phyloP scores from a whole-genome alignment of 2,797 vertebrate species.

The Lepidocolaptes lacrymiger region DNA sequence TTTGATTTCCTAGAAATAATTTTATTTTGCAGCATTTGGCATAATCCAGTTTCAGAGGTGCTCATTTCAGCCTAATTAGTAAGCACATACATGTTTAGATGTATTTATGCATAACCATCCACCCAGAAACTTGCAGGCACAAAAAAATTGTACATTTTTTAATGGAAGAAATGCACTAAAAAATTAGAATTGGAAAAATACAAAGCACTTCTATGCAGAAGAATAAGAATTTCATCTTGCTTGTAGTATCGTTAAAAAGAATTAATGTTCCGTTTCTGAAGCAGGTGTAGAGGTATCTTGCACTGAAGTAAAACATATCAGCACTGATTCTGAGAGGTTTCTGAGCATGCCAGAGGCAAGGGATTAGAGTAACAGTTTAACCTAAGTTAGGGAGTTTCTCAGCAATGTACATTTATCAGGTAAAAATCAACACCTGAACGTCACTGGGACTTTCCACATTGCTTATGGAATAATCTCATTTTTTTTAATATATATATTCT shows the following conservation, averaged over 20 bases:
- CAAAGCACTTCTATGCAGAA: not conserved
- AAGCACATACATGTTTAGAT: not conserved
- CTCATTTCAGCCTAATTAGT: not conserved
- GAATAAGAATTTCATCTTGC: not conserved
- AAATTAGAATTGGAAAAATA: not conserved
- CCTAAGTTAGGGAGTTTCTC: not conserved
- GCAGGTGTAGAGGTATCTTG: not conserved
- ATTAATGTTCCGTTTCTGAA: not conserved
- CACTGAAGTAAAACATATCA: not conserved
- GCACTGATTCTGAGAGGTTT: not conserved
- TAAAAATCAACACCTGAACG: not conserved
- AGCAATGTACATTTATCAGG: not conserved
- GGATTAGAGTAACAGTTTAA: not conserved
- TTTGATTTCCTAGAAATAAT: not conserved
- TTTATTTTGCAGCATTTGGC: not conserved
- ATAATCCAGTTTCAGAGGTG: not conserved
- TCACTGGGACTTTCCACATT: not conserved
- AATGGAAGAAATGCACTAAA: not conserved
- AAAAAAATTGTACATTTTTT: not conserved
- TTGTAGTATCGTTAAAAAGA: not conserved
- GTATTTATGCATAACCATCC: not conserved
- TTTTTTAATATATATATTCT: not conserved
- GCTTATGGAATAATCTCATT: not conserved
- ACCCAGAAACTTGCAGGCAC: not conserved
- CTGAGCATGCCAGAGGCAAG: not conserved